A percentile compares a stretch with the other conserved stretches of the same genome.
Conservation (phyloP, 2,797 vertebrate species). For the Eremophila alpestris region DNA sequence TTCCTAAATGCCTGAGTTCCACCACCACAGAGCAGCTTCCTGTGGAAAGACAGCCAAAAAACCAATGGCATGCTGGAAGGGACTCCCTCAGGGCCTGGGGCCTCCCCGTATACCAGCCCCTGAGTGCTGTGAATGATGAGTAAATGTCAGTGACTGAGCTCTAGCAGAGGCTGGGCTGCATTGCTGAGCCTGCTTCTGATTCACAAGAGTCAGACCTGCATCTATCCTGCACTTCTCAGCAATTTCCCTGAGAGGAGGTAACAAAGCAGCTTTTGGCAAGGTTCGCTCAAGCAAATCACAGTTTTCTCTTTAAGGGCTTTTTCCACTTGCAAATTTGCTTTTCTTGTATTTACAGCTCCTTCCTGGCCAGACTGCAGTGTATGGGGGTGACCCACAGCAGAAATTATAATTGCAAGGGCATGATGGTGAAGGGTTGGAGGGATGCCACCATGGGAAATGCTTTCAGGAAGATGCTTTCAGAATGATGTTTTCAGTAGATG, state of each 20-base stretch:
- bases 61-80: fast-evolving
- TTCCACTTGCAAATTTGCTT: not conserved
- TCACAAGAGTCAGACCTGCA: not conserved
- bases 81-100: not conserved
- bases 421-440: not conserved
- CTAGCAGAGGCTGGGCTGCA: not conserved
- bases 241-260: not conserved
- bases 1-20: not conserved
- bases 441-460: not conserved
- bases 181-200: not conserved
- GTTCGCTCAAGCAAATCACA: not conserved
- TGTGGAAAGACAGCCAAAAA: not conserved
- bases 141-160: not conserved
- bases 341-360: not conserved
- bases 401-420: not conserved
- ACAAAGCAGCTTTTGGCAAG: not conserved
- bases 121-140: not conserved
- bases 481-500: not conserved
- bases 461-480: not conserved
- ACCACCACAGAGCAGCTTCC: not conserved
- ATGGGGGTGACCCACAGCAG: not conserved
- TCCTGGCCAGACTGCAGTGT: fast-evolving
- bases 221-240: not conserved
- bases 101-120: fast-evolving
- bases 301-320: not conserved